Evolutionary conservation across 2,113 vertebrate genomes (phyloP).

Genomic region (Periophthalmodon schlosseri): DNA sequence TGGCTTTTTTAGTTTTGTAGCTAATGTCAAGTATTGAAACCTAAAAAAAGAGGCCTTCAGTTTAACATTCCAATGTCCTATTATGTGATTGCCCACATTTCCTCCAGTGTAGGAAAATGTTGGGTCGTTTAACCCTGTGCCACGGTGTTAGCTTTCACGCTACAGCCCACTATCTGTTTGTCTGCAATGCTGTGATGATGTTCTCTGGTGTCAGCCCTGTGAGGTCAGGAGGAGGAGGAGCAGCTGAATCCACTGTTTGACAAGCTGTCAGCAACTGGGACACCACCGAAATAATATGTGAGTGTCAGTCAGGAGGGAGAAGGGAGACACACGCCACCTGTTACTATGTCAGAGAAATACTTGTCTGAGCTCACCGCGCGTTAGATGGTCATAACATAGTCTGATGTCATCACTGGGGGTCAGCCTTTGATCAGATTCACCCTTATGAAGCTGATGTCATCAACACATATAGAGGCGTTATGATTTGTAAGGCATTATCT

Average conservation of each 20-base stretch:
- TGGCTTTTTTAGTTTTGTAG: no score
- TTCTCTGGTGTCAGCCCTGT: constrained; percentile 1
- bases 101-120: background rate
- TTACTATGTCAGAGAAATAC: constrained; percentile 13
- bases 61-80: background rate
- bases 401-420: background rate
- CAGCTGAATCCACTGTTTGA: constrained; percentile 47
- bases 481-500: background rate
- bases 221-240: constrained; percentile 39
- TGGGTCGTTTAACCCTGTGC: background rate
- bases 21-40: no score
- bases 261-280: constrained; percentile 39
- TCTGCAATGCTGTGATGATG: constrained; percentile 26
- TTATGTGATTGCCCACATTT: background rate
- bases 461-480: background rate
- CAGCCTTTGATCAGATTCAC: background rate
- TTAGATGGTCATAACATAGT: background rate
- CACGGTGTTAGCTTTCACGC: constrained; percentile 1
- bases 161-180: constrained; percentile 3
- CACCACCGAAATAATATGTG: constrained; percentile 11
- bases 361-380: background rate
- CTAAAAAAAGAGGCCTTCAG: no score
- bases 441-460: background rate
- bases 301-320: constrained; percentile 22
- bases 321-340: constrained; percentile 42